Evolutionary conservation across 2,888 invertebrate species (phyloP).

Genomic region (Saturnia japonica): DNA sequence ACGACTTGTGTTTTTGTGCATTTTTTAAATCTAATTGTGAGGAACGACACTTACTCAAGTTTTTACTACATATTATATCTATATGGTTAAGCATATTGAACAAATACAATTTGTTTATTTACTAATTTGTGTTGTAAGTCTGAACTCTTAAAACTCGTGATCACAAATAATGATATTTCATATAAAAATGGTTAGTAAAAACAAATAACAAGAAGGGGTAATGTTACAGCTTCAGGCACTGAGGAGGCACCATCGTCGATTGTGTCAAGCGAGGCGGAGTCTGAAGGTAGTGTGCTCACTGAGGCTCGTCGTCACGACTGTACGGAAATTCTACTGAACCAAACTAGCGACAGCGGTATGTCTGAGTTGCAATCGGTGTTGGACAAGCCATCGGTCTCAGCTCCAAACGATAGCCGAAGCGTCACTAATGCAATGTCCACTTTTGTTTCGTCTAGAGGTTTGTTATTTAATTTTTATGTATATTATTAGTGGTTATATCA

Average conservation of each 20-base stretch:
- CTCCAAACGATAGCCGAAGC: conserved; percentile 54
- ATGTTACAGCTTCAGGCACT: conserved; percentile 47
- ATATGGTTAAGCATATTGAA: no score
- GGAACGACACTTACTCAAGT: background rate
- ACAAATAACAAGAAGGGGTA: background rate
- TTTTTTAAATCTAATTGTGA: background rate
- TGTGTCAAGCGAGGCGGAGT: conserved; percentile 76
- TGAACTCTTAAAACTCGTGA: background rate
- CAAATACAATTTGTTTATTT: no score
- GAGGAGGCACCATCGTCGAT: conserved; percentile 76
- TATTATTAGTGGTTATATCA: background rate
- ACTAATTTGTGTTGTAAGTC: no score
- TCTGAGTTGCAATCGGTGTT: conserved; percentile 38
- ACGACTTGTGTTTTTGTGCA: background rate
- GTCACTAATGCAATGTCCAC: conserved; percentile 53
- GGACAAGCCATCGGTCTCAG: conserved; percentile 43
- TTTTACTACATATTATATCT: no score
- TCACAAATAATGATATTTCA: background rate
- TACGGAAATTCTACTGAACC: conserved; percentile 23
- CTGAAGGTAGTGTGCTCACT: conserved; percentile 66
- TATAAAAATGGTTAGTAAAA: background rate
- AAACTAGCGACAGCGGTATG: conserved; percentile 39
- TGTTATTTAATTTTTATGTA: background rate
- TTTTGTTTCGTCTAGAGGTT: conserved; percentile 66
- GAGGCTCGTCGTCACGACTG: conserved; percentile 55